Conservation (phyloP, 2,888 invertebrate genomes). For the Bimastos eiseni region DNA sequence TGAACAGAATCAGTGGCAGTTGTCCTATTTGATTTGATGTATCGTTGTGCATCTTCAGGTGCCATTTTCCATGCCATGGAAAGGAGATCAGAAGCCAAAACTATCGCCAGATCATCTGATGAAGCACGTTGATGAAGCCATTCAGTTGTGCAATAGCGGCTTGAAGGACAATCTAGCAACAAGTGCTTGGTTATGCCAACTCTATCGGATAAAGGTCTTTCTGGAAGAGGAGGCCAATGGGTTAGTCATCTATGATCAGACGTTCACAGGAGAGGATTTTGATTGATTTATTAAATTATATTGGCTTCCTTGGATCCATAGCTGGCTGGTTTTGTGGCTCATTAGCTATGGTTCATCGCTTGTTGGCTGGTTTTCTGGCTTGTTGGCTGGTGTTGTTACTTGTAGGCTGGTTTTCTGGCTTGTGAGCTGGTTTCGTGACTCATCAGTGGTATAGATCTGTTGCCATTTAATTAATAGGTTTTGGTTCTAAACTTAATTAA, state of each 20-base stretch:
- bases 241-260: not conserved
- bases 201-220: not conserved
- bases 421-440: no score
- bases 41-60: not conserved
- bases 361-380: no score
- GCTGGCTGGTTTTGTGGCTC: not conserved
- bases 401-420: no score
- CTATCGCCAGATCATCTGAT: not conserved
- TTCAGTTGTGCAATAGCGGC: not conserved
- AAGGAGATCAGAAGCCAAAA: not conserved
- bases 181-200: not conserved
- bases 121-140: not conserved
- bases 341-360: no score
- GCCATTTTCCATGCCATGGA: conserved; percentile 3
- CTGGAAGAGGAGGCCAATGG: not conserved
- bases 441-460: no score
- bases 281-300: not conserved
- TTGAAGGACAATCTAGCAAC: not conserved
- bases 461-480: no score
- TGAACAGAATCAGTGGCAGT: no score
- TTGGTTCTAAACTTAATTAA: no score
- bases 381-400: no score
- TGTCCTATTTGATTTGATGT: not conserved
- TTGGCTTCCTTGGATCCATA: not conserved
- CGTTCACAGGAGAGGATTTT: not conserved